These are phyloP conservation scores for Coturnix japonica DNA, from an alignment of 2,113 vertebrate genomes.

Conservation along the genomic window DNA sequence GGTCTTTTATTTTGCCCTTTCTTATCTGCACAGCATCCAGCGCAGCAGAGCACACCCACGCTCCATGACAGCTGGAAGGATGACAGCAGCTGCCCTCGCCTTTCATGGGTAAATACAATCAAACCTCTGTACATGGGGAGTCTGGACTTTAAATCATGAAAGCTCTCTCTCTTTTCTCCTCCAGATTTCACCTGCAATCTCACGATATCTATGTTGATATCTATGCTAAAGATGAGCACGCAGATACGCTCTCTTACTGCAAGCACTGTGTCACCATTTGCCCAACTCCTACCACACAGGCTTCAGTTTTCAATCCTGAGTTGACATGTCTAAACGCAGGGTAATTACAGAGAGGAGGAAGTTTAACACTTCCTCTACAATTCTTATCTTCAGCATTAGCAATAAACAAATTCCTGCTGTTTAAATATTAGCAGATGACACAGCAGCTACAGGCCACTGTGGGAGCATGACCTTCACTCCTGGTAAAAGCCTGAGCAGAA, in stretches of 20 bases:
- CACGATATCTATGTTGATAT: not conserved
- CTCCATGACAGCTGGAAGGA: not conserved
- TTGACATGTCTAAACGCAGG: not conserved
- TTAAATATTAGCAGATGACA: slow-evolving; percentile 16
- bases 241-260: not conserved
- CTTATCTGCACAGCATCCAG: not conserved
- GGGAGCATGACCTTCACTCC: not conserved
- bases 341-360: slow-evolving; percentile 1
- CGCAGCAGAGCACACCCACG: not conserved
- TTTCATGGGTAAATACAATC: not conserved
- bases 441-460: not conserved
- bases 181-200: not conserved
- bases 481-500: not conserved
- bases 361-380: not conserved
- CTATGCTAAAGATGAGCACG: not conserved
- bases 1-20: not conserved
- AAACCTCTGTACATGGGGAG: not conserved
- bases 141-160: not conserved
- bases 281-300: not conserved
- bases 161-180: not conserved
- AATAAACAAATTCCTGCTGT: not conserved
- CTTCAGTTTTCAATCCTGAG: not conserved
- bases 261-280: not conserved
- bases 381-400: not conserved
- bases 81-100: not conserved